These are phyloP conservation scores for Spinibarbus caldwelli DNA, from an alignment of 2,797 vertebrate genomes.

Conservation along the genomic window DNA sequence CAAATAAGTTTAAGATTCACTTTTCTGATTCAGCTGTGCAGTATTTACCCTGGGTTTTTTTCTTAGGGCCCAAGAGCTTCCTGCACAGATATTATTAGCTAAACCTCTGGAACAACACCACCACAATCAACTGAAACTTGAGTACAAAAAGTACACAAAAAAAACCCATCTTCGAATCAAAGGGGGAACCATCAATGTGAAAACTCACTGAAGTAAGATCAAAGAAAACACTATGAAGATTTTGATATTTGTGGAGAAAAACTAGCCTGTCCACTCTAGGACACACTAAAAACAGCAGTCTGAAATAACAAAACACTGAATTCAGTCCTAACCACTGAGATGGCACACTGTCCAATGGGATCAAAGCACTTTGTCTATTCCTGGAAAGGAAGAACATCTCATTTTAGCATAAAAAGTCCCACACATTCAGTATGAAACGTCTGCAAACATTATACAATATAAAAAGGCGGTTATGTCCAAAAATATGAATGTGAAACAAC, in stretches of 20 bases:
- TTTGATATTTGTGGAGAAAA: conserved; percentile 38
- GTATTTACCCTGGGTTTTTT: conserved; percentile 45
- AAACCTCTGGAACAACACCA: conserved; percentile 46
- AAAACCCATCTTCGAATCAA: background rate
- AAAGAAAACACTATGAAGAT: conserved; percentile 36
- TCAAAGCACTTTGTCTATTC: conserved; percentile 36
- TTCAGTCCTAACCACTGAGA: conserved; percentile 28
- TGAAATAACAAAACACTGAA: conserved; percentile 40
- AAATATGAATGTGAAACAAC: background rate
- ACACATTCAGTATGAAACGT: conserved; percentile 16
- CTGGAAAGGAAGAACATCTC: conserved; percentile 13
- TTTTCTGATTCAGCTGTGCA: conserved; percentile 64
- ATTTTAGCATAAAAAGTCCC: background rate
- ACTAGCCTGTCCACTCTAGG: conserved; percentile 27
- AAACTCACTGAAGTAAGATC: conserved; percentile 7
- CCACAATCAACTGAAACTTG: conserved; percentile 28
- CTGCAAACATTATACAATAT: conserved; percentile 2
- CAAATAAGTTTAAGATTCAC: conserved; percentile 55
- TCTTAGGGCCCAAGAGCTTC: conserved; percentile 40
- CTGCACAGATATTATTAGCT: conserved; percentile 48
- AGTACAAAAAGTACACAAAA: conserved; percentile 1
- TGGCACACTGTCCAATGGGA: conserved; percentile 21
- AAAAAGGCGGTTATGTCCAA: background rate
- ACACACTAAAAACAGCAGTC: conserved; percentile 37
- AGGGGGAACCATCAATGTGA: background rate